Percentiles rank a stretch among this genome's conserved stretches.
Evolutionary conservation across 2,113 vertebrate species (phyloP).

Genomic region (Thalassoma bifasciatum): DNA sequence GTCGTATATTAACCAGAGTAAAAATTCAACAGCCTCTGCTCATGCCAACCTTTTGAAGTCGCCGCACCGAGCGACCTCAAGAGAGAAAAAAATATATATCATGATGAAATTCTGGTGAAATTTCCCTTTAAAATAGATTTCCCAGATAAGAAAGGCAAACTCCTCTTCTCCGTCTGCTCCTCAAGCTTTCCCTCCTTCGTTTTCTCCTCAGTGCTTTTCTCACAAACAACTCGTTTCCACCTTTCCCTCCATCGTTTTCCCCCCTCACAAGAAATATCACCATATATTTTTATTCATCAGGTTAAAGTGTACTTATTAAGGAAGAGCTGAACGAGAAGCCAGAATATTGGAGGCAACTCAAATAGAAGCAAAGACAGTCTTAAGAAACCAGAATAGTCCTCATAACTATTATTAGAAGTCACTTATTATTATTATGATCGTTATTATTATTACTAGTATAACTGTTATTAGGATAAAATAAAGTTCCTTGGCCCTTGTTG

Average conservation of each 20-base stretch:
- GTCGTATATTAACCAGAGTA: constrained; percentile 63
- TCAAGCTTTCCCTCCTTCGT: neutral
- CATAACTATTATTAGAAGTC: constrained; percentile 60
- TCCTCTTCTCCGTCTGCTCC: neutral
- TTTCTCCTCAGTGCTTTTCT: neutral
- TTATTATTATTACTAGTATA: constrained; percentile 76
- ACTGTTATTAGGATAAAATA: constrained; percentile 71
- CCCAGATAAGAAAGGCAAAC: constrained; percentile 48
- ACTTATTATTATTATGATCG: constrained; percentile 65
- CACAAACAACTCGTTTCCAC: too few relatives aligned
- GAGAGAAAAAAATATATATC: constrained; percentile 26
- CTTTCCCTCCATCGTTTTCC: neutral
- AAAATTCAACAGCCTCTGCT: constrained; percentile 66
- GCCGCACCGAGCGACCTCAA: constrained; percentile 22
- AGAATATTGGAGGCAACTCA: constrained; percentile 67
- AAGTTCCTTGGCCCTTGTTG: constrained; percentile 77
- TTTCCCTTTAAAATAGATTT: constrained; percentile 57
- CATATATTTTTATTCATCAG: constrained; percentile 33
- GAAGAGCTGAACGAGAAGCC: constrained; percentile 80
- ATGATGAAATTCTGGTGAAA: constrained; percentile 73
- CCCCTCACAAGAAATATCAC: constrained; percentile 35
- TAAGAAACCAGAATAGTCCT: constrained; percentile 69
- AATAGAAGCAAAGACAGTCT: constrained; percentile 77
- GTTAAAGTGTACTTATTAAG: constrained; percentile 71
- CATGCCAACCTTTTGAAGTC: constrained; percentile 68